Conservation (phyloP, 2,113 vertebrate genomes). For the Diadophis punctatus region DNA sequence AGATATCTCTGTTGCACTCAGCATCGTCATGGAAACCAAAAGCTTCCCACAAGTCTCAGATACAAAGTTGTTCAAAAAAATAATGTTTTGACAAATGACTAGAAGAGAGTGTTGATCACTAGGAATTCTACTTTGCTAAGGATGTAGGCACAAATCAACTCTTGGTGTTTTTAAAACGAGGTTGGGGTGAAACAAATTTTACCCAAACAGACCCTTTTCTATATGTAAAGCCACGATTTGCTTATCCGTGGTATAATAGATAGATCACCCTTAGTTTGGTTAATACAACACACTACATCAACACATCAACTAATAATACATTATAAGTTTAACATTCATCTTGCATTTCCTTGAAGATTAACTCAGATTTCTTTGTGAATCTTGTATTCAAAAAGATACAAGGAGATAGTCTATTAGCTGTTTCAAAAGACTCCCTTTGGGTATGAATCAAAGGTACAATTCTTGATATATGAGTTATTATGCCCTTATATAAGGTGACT, state of each 20-base stretch:
- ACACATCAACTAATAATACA: background rate
- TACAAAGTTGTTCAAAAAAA: background rate
- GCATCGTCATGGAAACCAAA: conserved; percentile 5
- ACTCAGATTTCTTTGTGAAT: background rate
- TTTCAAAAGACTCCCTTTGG: background rate
- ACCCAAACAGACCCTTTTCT: background rate
- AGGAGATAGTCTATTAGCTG: background rate
- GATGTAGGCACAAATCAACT: background rate
- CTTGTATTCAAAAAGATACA: background rate
- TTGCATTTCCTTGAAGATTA: background rate
- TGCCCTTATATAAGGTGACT: too few relatives aligned
- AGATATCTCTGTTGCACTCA: background rate
- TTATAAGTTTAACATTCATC: background rate
- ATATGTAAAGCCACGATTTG: background rate
- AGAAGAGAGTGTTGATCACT: background rate
- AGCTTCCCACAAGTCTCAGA: background rate
- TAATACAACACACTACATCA: background rate
- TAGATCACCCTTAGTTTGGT: background rate
- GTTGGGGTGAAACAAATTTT: background rate
- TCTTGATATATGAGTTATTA: background rate
- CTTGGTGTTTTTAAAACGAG: background rate
- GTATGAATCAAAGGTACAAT: background rate
- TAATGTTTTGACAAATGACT: rapidly evolving
- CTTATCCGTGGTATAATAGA: background rate
- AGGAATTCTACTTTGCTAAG: background rate